Base-by-base conservation (phyloP, 2,113 vertebrate species). In the Rousettus leschenaultii region DNA sequence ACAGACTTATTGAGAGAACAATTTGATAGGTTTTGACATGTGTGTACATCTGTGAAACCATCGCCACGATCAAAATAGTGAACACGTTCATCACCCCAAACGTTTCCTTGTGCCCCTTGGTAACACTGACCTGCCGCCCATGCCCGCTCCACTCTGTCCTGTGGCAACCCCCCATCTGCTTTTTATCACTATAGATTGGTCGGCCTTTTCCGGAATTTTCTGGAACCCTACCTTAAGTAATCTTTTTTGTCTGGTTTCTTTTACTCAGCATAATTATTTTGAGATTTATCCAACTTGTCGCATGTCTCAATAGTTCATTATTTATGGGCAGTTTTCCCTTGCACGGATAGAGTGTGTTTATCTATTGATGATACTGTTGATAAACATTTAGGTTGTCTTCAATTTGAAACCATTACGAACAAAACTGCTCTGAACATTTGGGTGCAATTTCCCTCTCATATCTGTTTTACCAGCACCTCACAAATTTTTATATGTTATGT, bases 231-330 rank as follows among this genome's bases (percentile, higher is more conserved):
- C 66, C 95, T 91, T 68, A 86, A 70, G 63, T 63, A 55, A 79
- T 75, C 71, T 12, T 96, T 92, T 92, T 70, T 51, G 43, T 51
- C 91, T 89, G 84, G 48, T 59, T 97, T 95, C 43, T 71, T 74
- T 87, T 59, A 83, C 87, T 85, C 35, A 9, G 51, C 63, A 65
- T 93, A 94, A 84, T 95, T 95, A 96, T 92, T 94, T 92, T 94
- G 74, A 94, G 79, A 95, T 95, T 63, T 65, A 68, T 86, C 68
- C 26, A 30, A 51, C 35, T 26, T 53, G 35, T 65, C 14, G 5
- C 51, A 38, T 19, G 33, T 73, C 51, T 70, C 70, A 12, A 55
- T 45, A 89, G 45, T 84, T 75, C 66, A 40, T 93, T 84, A 35
- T 53, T 70, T 70, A 6, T 84, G 35, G 70, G 70, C 57, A 18